These are phyloP conservation scores for Rhizoglyphus robini DNA, from an alignment of 1,140 invertebrate genomes.

Conservation along the genomic window DNA sequence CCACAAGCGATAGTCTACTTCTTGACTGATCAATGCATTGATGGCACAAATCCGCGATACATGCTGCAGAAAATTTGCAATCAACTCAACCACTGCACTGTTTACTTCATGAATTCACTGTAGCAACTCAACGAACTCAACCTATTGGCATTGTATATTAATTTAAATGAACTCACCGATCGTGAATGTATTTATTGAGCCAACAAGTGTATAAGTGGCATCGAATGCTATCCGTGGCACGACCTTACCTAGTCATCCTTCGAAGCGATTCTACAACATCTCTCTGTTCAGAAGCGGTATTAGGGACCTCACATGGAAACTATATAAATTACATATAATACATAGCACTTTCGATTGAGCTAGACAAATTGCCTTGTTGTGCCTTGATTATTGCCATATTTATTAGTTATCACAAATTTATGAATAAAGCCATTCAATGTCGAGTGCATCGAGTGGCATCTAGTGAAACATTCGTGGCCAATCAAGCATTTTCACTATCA, in stretches of 20 bases:
- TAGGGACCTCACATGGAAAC: constrained; percentile 6
- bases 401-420: neutral
- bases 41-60: no score
- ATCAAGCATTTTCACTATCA: neutral
- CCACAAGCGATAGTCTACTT: no score
- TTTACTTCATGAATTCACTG: no score
- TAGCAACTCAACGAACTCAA: neutral
- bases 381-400: neutral
- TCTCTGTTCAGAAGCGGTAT: constrained; percentile 20
- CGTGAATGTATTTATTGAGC: neutral
- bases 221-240: neutral
- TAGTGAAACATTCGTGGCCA: neutral
- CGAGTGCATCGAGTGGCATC: neutral
- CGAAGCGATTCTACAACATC: constrained; percentile 21
- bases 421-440: neutral
- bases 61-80: no score
- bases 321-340: neutral
- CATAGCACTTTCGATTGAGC: neutral
- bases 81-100: no score
- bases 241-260: constrained; percentile 15
- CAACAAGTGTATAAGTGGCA: no score
- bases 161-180: neutral
- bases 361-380: neutral
- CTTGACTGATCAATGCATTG: no score
- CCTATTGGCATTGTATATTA: constrained; percentile 12